phyloP scores from a whole-genome alignment of 2,888 invertebrate genomes.

The Eristalinus aeneus region DNA sequence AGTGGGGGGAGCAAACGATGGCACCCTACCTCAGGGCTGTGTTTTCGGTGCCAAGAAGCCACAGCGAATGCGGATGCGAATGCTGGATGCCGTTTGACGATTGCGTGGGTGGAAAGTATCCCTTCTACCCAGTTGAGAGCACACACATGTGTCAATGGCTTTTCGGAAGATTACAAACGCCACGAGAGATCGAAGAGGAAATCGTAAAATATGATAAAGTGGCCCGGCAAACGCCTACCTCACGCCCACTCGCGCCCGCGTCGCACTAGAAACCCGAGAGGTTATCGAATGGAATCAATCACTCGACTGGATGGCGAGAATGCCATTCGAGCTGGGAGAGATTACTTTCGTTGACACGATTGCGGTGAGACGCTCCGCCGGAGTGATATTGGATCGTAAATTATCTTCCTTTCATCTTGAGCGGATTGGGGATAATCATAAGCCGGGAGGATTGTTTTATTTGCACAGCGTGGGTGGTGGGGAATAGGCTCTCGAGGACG shows the following conservation, averaged over 20 bases:
- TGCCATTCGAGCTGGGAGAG: conserved; percentile 30
- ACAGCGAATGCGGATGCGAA: conserved; percentile 49
- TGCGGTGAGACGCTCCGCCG: conserved; percentile 35
- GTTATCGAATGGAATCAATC: conserved; percentile 64
- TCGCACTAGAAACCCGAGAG: conserved; percentile 25
- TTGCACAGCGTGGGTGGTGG: neutral
- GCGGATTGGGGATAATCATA: conserved; percentile 39
- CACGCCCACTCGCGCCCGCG: neutral
- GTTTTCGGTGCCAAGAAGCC: conserved; percentile 40
- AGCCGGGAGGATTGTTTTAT: conserved; percentile 34
- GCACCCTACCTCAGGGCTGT: neutral
- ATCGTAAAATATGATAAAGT: conserved; percentile 57
- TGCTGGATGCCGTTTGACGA: conserved; percentile 32
- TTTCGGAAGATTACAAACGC: conserved; percentile 13
- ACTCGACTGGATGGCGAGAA: conserved; percentile 14
- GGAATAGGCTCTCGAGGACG: neutral
- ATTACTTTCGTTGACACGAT: conserved; percentile 54
- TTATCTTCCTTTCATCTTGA: conserved; percentile 22
- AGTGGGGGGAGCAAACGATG: neutral
- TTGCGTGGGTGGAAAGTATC: conserved; percentile 1
- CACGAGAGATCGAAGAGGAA: conserved; percentile 11
- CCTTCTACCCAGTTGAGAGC: neutral
- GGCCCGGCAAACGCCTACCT: neutral
- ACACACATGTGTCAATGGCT: conserved; percentile 15
- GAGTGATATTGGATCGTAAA: conserved; percentile 61